Evolutionary conservation across 2,113 vertebrate species (phyloP).

Genomic region (Channa argus): DNA sequence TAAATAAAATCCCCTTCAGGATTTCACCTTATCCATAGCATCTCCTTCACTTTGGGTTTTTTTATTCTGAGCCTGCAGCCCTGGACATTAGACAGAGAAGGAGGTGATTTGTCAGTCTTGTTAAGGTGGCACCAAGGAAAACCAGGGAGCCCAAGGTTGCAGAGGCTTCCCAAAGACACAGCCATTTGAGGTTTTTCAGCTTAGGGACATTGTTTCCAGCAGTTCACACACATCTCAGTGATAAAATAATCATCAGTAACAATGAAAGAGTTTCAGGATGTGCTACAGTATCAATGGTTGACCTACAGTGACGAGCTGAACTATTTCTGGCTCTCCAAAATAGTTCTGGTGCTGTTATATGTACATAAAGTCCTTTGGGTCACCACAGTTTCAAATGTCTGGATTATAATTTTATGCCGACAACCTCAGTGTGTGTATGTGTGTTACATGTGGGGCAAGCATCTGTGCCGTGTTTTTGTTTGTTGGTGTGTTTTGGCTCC

Average conservation of each 20-base stretch:
- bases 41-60: too few species aligned
- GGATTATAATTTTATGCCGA: not conserved
- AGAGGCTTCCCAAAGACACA: too few species aligned
- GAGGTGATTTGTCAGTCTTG: too few species aligned
- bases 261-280: not conserved
- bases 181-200: too few species aligned
- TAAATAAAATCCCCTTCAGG: too few species aligned
- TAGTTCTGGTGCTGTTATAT: not conserved
- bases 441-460: not conserved
- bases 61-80: too few species aligned
- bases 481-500: slow-evolving; percentile 14
- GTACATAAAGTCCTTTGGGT: not conserved
- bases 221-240: not conserved
- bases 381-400: not conserved
- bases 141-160: too few species aligned
- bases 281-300: not conserved
- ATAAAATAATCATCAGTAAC: not conserved
- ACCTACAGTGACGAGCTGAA: not conserved
- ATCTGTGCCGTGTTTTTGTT: slow-evolving; percentile 7
- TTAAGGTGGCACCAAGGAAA: too few species aligned
- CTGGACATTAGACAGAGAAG: too few species aligned
- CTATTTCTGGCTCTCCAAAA: not conserved
- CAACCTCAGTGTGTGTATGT: not conserved
- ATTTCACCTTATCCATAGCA: too few species aligned
- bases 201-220: too few species aligned